Base-by-base conservation (phyloP, 2,113 vertebrate genomes). In the Fulmarus glacialis region DNA sequence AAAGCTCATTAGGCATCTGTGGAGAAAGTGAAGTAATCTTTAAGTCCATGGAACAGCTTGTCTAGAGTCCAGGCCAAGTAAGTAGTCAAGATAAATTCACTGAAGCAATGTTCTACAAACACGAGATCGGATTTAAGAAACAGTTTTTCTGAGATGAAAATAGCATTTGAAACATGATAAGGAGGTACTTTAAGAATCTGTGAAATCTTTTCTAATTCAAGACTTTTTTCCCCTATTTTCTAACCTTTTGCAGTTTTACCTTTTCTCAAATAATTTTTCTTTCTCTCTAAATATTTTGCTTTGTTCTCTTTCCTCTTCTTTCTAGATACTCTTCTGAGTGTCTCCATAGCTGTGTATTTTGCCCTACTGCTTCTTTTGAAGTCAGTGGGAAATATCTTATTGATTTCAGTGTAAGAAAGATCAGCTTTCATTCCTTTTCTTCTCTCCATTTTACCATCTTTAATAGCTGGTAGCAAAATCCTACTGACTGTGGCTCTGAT, bases 391-490 rank as follows among this genome's bases (percentile, higher is more conserved):
- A 95, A 96, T 89, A 56, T 92, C 52, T 62, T 89, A 97, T 93
- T 96, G 95, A 95, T 94, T 97, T 95, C 87, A 88, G 64, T 45
- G 34, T 59, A 73, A 83, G 70, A 91, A 87, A 95, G 84, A 95
- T 68, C 63, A 87, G 48, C 55, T 94, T 94, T 93, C 71, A 85
- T 62, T 93, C 67, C 36, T 88, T 78, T 27, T 48, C 79, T 50
- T 93, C 82, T 92, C 30, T 82, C 58, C 9, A 29, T 90, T 97
- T 96, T 58, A 68, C 88, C 66, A 64, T 94, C 81, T 90, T 23
- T 97, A 94, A 95, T 96, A 96, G 87, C 84, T 95, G 56, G 82
- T 81, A 97, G 95, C 79, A 89, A 97, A 97, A 96, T 96, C 82
- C 85, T 60, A 84, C 94, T 93, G 94, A 83, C 96, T 91, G 73